Base-by-base conservation (phyloP, 2,113 vertebrate genomes). In the Oreochromis niloticus region DNA sequence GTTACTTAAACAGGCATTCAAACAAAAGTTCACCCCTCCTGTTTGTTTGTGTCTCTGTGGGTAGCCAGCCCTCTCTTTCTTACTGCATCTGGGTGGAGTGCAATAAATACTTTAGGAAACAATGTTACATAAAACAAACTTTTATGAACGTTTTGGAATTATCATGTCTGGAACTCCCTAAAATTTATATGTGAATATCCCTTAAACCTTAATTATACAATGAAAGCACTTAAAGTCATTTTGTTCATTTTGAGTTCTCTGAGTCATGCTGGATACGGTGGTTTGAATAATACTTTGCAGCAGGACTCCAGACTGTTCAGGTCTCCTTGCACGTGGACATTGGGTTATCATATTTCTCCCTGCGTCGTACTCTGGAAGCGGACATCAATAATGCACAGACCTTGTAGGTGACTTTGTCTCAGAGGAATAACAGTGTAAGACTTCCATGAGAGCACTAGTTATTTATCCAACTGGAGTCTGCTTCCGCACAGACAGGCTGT, bases 381-480 rank as follows among this genome's bases (percentile, higher is more conserved):
- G 55, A 14, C 84, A 95, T 95, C 81, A 93, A 93, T 93, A 94
- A 94, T 94, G 87, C 59, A 93, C 68, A 85, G 80, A 89, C 36
- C 81, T 89, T 85, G 19, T 80, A 83, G 88, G 89, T 92, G 90
- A 91, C 87, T 89, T 88, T 86, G 81, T 83, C 90, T 88, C 84
- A 59, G 79, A 84, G 84, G 86, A 86, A 83, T 87, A 81, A 59
- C 84, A 80, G 32, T 14, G 24, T 8, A 80, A 66, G 56, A 56
- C 80, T 63, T 55, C 63, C 56, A 66, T 82, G 68, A 7, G 63
- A 59, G 6, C 6, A 4, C 17, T 11, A 1, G 24, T 17, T 81
- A 61, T 63, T 32, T 27, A 82, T 41, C 32, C 3, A 41, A 3
- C 39, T 75, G 57, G 52, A 71, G 6, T 84, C 6, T 73, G 24